phyloP scores from a whole-genome alignment of 2,888 invertebrate genomes.

The Cotesia congregata region DNA sequence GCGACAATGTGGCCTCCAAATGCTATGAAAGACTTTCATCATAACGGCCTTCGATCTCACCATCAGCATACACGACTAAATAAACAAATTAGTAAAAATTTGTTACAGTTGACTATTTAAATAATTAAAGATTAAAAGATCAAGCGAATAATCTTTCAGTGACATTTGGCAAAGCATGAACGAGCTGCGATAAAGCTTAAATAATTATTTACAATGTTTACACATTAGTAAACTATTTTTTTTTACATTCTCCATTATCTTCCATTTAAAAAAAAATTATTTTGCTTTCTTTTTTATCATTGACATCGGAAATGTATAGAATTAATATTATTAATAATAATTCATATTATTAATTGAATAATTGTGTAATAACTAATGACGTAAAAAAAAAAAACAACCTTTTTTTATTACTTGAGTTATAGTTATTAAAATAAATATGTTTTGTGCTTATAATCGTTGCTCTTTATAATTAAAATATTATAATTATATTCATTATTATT shows the following conservation, averaged over 20 bases:
- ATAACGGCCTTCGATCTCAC: constrained; percentile 40
- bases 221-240: neutral
- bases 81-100: constrained; percentile 16
- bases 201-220: neutral
- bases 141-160: neutral
- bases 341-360: constrained; percentile 11
- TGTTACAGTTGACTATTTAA: neutral
- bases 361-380: constrained; percentile 6
- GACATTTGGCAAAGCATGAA: neutral
- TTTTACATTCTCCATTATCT: neutral
- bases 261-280: neutral
- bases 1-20: constrained; percentile 35
- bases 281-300: neutral
- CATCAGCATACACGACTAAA: constrained; percentile 12
- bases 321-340: neutral
- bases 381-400: neutral
- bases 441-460: constrained; percentile 50
- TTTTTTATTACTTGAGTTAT: constrained; percentile 20
- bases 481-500: neutral
- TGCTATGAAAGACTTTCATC: constrained; percentile 27
- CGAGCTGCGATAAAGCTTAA: neutral
- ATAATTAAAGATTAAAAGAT: neutral
- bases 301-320: neutral
- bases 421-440: constrained; percentile 32
- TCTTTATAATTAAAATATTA: constrained; percentile 42